Evolutionary conservation across 2,888 invertebrate species (phyloP), one percentile per base, ranked within the genome.

Genomic region (Schrankia costaestrigalis): DNA sequence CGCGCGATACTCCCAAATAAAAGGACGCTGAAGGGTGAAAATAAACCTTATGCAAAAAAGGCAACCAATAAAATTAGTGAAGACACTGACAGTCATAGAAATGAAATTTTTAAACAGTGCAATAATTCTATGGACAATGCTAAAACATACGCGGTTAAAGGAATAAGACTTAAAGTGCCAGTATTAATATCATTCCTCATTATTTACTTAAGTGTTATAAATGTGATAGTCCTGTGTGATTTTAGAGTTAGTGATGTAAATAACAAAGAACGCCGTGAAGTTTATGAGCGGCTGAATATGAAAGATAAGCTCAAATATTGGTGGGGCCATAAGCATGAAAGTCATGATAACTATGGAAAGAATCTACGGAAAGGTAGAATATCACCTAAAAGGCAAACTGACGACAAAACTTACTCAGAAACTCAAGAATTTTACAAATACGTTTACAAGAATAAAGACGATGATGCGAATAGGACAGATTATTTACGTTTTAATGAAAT

Each of bases 181-280:
- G 44, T 57, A 32, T 51, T 79, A 57, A 51, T 77, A 44, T 68
- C 74, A 73, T 71, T 84, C 67, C 68, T 85, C 37, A 47, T 83
- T 53, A 74, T 79, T 45, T 80, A 81, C 67, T 11, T 81, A 46
- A 84, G 77, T 78, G 62, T 83, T 70, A 56, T 79, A 60, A 84
- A 86, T 83, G 83, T 86, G 79, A 83, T 86, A 84, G 73, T 74
- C 70, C 67, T 60, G 74, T 86, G 86, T 83, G 82, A 85, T 82
- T 82, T 70, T 78, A 85, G 77, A 75, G 67, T 78, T 65, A 85
- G 68, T 72, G 60, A 71, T 69, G 59, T 77, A 67, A 73, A 77
- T 74, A 68, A 57, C 44, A 70, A 70, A 56, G 56, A 51, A 35
- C 48, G 46, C 41, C 67, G 69, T 57, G 53, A 48, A 40, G 30